Base-by-base conservation (phyloP, 2,113 vertebrate genomes). In the Alethe diademata region DNA sequence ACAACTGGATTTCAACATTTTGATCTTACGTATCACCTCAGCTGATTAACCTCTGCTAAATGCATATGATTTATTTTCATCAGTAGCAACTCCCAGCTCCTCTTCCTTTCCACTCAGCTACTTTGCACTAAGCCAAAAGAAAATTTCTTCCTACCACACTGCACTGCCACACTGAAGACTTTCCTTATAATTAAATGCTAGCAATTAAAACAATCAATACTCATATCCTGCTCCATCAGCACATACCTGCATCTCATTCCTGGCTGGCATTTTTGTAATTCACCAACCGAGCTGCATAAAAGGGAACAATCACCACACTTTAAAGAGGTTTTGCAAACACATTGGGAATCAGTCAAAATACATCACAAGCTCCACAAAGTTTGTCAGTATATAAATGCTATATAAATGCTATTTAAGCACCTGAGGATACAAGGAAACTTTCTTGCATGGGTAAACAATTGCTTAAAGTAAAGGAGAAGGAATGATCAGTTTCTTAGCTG, bases 161-260 rank as follows among this genome's bases (percentile, higher is more conserved):
- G 29, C 26, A 64, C 36, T 26, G 36, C 9, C 36, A 51, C 13
- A 26, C 12, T 33, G 19, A 54, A 58, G 61, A 62, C 47, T 81
- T 78, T 14, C 53, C 11, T 67, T 47, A 11, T 13, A 51, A 50
- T 54, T 58, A 42, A 73, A 64, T 47, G 40, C 1, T 19, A 31
- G 7, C 20, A 78, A 90, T 60, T 53, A 81, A 76, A 80, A 24
- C 16, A 81, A 88, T 10, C 18, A 78, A 38, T 28, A 38, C 18
- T 50, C 3, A 33, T 40, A 24, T 33, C 62, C 54, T 38, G 43
- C 8, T 88, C 20, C 76, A 81, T 29, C 84, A 86, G 24, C 72
- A 97, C 97, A 62, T 97, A 98, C 98, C 98, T 97, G 97, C 60
- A 95, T 72, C 86, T 97, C 93, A 35, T n/a, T 95, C 94, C 76